Evolutionary conservation across 2,888 invertebrate species (phyloP), one percentile per base, ranked within the genome.

Genomic region (Proisotoma minuta): DNA sequence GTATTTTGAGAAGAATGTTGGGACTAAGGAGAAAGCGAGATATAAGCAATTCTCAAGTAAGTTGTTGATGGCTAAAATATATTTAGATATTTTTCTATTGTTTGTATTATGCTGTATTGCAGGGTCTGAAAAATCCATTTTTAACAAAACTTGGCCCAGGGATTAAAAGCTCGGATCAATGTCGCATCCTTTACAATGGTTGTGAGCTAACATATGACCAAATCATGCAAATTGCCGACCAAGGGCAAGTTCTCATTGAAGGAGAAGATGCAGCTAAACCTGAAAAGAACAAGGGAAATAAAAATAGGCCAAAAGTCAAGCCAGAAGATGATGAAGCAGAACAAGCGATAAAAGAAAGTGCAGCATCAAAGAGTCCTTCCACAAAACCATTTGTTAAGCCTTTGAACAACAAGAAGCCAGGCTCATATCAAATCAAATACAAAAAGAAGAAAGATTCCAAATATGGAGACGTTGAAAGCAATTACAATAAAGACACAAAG

Each of bases 301-400:
- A 50, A 4, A 50, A 50, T 5, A 27, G n/a, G 15, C 18, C 49
- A 12, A 48, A 48, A 12, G 3, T 52, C 22, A 1, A 8, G 22
- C 26, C 54, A 4, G 65, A 68, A 34, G 68, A 68, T 29, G 68
- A 68, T 59, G 68, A 68, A 26, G 50, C 51, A 15, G 68, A 68
- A 10, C 62, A 63, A 26, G 60, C 60, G 29, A 4, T 59, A 20
- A 60, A 53, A 43, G 68, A 66, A 51, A 53, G 34, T 34, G 34
- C 8, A 34, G n/a, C n/a, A n/a, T n/a, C n/a, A n/a, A 34, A 34
- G 15, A 8, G 8, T 8, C 34, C 34, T 15, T 15, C 34, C 8
- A 15, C 57, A 1, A 62, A 62, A 24, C 56, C 61, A 26, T 58
- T 59, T 29, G 51, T 43, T 2, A 56, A 65, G 39, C 22, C 61